A percentile compares a stretch with the other conserved stretches of the same genome.
These are phyloP conservation scores for Cinclus mexicanus DNA, from an alignment of 2,113 vertebrate genomes.

Conservation along the genomic window DNA sequence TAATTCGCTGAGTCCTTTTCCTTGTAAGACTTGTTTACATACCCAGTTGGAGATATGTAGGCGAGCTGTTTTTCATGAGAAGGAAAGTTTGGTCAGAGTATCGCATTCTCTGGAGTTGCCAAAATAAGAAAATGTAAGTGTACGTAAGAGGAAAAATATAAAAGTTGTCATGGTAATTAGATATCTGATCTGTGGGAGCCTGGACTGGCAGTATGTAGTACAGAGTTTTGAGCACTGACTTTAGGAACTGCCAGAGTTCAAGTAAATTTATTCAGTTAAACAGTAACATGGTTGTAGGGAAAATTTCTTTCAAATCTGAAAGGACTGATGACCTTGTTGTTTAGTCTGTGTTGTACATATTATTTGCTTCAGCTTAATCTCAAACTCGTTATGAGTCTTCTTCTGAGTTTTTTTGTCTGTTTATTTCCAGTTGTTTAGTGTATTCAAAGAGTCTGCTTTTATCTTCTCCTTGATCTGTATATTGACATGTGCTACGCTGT, in stretches of 20 bases:
- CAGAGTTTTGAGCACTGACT: not conserved
- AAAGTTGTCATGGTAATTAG: not conserved
- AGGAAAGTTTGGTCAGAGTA: not conserved
- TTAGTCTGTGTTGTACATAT: not conserved
- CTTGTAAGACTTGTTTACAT: not conserved
- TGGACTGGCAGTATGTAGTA: not conserved
- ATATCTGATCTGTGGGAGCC: not conserved
- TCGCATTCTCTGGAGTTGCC: not conserved
- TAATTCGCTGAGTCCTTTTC: not conserved
- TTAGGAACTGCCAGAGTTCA: not conserved
- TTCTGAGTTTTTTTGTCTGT: not conserved
- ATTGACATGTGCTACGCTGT: not conserved
- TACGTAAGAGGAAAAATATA: not conserved
- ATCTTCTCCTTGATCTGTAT: not conserved
- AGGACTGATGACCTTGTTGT: not conserved
- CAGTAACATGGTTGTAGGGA: not conserved
- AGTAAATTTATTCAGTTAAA: not conserved
- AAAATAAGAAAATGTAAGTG: not conserved
- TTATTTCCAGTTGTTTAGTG: not conserved
- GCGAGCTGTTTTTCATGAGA: not conserved
- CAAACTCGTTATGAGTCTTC: not conserved
- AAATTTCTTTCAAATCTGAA: not conserved
- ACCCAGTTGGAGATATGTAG: not conserved
- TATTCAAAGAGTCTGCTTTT: not conserved
- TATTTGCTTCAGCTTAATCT: slow-evolving; percentile 6